Evolutionary conservation across 30 jellyfish, hydroid and myxozoan genomes (phyloP), one percentile per base, ranked within the genome.

Genomic region (Clytia hemisphaerica): DNA sequence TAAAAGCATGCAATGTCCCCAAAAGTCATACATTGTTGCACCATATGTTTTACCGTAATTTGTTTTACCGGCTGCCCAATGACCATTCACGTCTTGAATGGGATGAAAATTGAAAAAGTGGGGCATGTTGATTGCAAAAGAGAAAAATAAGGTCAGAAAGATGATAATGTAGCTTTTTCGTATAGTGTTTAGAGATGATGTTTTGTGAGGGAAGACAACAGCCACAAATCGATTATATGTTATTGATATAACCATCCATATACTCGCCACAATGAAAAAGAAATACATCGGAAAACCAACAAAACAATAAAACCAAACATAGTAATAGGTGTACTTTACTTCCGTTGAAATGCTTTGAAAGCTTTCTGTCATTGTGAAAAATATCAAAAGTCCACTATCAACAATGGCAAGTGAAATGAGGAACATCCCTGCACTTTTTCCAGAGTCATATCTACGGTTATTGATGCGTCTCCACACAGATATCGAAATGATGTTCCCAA

Each of bases 1-100:
- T 25, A 84, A 77, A 37, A 84, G 45, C 76, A 84, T 83, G 62
- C 95, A 83, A 42, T 83, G 95, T 26, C 66, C 95, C 95, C 92
- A 75, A 51, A 83, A 83, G 40, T 84, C 95, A 45, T 84, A 84
- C 22, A 34, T 34, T 48, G 24, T 27, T 7, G 95, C 93, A 51
- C 71, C 76, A 27, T 63, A 48, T 29, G 79, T 34, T 42, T 60
- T 50, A 9, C 84, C 92, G 58, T 83, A 83, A 1, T 74, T 53
- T 12, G 95, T 34, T 29, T 24, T 55, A 31, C 32, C 53, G 46
- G 36, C 6, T 30, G 49, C 32, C 22, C 38, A 36, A n/a, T 69
- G 31, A 18, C 33, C 33, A 3, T n/a, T n/a, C n/a, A 58, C 27
- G 55, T 18, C 44, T 35, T 9, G 24, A 29, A 19, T 31, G 6